These are phyloP conservation scores for Leptinotarsa peninsularis DNA, from an alignment of 2,888 invertebrate species.

Conservation along the genomic window DNA sequence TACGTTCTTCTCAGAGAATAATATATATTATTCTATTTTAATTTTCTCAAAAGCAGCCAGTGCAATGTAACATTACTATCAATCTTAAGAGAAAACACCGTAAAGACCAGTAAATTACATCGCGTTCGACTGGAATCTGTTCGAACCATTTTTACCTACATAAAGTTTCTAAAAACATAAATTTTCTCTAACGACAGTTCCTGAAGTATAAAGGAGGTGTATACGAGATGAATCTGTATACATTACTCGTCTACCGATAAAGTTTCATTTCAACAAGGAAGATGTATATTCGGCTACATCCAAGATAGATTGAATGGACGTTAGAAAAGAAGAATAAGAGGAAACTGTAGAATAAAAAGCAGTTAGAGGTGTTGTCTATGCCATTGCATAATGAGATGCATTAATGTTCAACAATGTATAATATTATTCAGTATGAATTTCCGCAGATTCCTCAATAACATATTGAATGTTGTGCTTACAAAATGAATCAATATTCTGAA, in stretches of 20 bases:
- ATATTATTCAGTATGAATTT: too few species aligned
- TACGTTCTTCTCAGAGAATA: too few species aligned
- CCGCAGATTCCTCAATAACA: too few species aligned
- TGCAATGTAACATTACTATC: not conserved
- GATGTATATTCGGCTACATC: not conserved
- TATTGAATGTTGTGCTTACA: too few species aligned
- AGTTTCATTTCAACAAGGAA: slow-evolving; percentile 7
- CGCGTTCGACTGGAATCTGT: slow-evolving; percentile 11
- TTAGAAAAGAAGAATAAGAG: not conserved
- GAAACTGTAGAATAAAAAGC: not conserved
- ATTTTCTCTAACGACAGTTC: slow-evolving; percentile 28
- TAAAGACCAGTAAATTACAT: slow-evolving; percentile 10
- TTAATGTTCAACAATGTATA: too few species aligned
- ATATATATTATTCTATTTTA: too few species aligned
- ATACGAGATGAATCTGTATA: slow-evolving; percentile 27
- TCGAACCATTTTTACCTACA: slow-evolving; percentile 28
- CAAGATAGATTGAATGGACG: not conserved
- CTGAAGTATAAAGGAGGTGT: slow-evolving; percentile 33
- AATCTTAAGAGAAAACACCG: slow-evolving; percentile 9
- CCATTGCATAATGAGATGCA: too few species aligned
- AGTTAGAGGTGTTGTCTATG: too few species aligned
- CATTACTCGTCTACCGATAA: slow-evolving; percentile 21
- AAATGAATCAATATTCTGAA: too few species aligned
- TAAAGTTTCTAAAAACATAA: slow-evolving; percentile 32
- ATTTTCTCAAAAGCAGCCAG: not conserved